A percentile compares a stretch with the other conserved stretches of the same genome.
Evolutionary conservation across 2,797 vertebrate genomes (phyloP).

Genomic region (Menidia menidia): DNA sequence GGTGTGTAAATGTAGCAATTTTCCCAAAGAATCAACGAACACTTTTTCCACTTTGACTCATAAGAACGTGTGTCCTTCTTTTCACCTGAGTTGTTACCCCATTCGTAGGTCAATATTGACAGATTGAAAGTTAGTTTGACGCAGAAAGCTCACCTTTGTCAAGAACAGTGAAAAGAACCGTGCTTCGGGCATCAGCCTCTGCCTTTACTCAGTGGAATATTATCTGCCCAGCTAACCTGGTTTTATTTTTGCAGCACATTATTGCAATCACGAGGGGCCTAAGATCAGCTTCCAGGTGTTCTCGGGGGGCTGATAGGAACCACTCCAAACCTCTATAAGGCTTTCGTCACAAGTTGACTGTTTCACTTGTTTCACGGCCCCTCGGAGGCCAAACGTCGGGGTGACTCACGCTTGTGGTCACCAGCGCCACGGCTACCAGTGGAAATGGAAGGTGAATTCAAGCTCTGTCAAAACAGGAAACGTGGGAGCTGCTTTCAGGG

Average conservation of each 20-base stretch:
- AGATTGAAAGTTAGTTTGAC: background rate
- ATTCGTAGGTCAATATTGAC: background rate
- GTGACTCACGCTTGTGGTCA: constrained; percentile 23
- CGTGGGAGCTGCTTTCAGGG: constrained; percentile 24
- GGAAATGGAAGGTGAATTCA: constrained; percentile 43
- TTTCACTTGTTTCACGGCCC: background rate
- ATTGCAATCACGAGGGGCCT: background rate
- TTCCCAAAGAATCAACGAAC: background rate
- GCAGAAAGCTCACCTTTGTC: background rate
- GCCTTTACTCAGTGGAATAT: background rate
- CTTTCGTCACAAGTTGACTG: background rate
- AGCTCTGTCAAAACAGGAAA: constrained; percentile 35
- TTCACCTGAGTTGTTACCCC: background rate
- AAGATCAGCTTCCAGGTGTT: background rate
- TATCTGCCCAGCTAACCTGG: background rate
- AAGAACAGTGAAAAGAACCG: background rate
- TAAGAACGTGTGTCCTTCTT: background rate
- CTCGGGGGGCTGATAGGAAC: too few species aligned
- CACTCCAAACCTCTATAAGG: too few species aligned
- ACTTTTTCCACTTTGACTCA: background rate
- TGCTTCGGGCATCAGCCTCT: background rate
- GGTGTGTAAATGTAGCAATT: background rate
- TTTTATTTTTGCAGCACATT: background rate
- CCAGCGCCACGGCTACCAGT: constrained; percentile 8
- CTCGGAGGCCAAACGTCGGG: constrained; percentile 14